Evolutionary conservation across 2,113 vertebrate species (phyloP), one percentile per base, ranked within the genome.

Genomic region (Lynx canadensis): DNA sequence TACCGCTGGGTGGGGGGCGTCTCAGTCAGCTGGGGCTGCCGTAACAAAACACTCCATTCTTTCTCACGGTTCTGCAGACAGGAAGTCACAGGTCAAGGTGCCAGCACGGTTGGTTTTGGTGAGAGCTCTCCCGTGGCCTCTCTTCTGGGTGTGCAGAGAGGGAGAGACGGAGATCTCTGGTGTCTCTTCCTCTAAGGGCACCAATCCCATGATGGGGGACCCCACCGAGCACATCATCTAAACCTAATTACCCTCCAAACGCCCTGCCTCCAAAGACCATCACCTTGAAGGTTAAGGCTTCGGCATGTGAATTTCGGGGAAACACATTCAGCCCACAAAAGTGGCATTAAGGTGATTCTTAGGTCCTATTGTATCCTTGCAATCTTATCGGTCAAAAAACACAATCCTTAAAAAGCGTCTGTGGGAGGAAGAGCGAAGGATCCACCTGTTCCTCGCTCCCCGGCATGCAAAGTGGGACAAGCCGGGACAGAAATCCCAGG

Each of bases 401-500:
- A 10, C 14, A 27, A 18, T 65, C 84, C 16, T 25, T 15, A 73
- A 71, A n/a, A 36, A 29, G 27, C 33, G 2, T 36, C 9, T 71
- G 19, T 4, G 63, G 66, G 0, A n/a, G 29, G 92, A 36, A 21
- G 11, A 33, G 48, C 66, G 1, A 6, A 27, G 0, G 4, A 9
- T 19, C 4, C 55, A 5, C 9, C 9, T 5, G 19, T 48, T 7
- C 1, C 18, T 65, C 12, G 0, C 12, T 21, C 12, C 48, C 23
- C 31, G 25, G 66, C 5, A 0, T 10, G 16, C 0, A 23, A 9
- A 19, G n/a, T 8, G 18, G 15, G 60, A 63, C 7, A 60, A 10
- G 12, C 6, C 4, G 3, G n/a, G 36, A 15, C 7, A 3, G 4
- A 10, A 36, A 27, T 16, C 38, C 63, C 18, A 16, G 12, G 19